phyloP scores from a whole-genome alignment of 2,797 vertebrate species.

The Ficedula albicollis region DNA sequence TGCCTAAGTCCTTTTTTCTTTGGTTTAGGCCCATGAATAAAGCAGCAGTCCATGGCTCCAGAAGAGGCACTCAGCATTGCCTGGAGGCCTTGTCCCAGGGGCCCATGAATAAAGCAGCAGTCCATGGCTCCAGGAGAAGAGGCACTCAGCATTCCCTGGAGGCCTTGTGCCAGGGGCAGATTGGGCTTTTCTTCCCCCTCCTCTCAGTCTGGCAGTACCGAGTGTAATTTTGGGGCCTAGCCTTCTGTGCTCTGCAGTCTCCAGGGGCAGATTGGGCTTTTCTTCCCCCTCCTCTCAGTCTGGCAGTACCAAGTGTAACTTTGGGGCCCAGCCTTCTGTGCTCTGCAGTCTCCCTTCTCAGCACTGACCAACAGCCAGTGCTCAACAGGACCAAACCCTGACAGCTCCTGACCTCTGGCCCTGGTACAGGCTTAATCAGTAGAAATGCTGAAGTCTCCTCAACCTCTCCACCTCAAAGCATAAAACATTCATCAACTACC shows the following conservation, averaged over 20 bases:
- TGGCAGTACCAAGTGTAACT: background rate
- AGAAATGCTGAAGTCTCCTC: background rate
- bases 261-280: background rate
- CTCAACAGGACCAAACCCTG: background rate
- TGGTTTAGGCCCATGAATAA: background rate
- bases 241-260: too few species aligned
- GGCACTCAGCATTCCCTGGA: too few species aligned
- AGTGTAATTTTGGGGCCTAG: too few species aligned
- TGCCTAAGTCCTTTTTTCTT: background rate
- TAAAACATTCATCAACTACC: background rate
- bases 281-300: background rate
- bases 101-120: too few species aligned
- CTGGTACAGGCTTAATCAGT: rapidly evolving
- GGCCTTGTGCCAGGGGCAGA: too few species aligned
- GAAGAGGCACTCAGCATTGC: background rate
- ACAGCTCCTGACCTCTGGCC: background rate
- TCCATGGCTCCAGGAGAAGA: too few species aligned
- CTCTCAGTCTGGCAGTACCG: too few species aligned
- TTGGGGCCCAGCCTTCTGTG: rapidly evolving
- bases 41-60: background rate
- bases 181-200: too few species aligned
- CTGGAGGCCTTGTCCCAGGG: background rate
- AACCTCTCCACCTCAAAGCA: background rate
- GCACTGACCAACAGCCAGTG: rapidly evolving
- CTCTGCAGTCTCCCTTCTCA: background rate